Evolutionary conservation across 2,113 vertebrate species (phyloP), one percentile per base, ranked within the genome.

Genomic region (Eolophus roseicapilla): DNA sequence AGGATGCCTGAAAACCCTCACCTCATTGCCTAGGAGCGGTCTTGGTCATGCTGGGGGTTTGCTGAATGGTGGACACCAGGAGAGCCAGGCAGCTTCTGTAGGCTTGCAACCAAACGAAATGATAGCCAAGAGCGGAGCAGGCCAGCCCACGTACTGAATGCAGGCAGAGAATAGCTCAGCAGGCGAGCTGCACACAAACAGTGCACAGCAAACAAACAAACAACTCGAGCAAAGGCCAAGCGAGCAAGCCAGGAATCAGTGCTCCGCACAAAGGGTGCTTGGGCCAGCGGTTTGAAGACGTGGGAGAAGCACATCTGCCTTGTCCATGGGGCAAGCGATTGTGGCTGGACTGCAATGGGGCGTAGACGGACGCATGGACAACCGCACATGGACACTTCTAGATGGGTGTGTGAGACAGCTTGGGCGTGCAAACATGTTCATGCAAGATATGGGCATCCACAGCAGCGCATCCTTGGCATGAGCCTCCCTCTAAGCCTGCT

Each of bases 141-240:
- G 71, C 33, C 69, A 82, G 53, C 59, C 68, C 76, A 82, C 0
- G 0, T 89, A 17, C 73, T 82, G 82, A 95, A 63, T 41, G 60
- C 52, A 62, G 64, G 24, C 82, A 93, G 29, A 95, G 78, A 93
- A 96, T 93, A 95, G 93, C 95, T 97, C 97, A 97, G 96, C 96
- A 95, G 95, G 96, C 82, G 79, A 92, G 78, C 86, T 90, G 86
- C 92, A 92, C 71, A 73, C 90, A 93, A 94, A 82, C 44, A 95
- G 55, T 0, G 0, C 1, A 1, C 0, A 1, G 88, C 90, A 96
- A 97, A 95, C 92, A 97, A 97, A 97, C 86, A 97, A 97, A 95
- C 82, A 95, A 88, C 59, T 50, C 16, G 39, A 94, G 92, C 75
- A 96, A 90, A 94, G 78, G 77, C 82, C 0, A 0, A 0, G 11